Evolutionary conservation across 2,888 invertebrate genomes (phyloP).

Genomic region (Metallyticus violacea): DNA sequence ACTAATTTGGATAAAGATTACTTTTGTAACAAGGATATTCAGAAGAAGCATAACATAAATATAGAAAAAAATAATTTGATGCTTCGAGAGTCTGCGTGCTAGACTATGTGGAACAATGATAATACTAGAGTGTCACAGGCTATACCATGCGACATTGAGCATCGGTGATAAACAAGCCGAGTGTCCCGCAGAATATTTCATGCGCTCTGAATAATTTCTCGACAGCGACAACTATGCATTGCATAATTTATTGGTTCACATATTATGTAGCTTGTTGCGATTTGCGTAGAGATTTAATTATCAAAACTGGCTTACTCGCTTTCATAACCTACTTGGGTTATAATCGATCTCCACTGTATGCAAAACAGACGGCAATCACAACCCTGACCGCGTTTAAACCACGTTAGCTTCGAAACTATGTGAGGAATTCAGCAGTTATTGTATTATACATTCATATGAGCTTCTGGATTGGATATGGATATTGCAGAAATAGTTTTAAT

Average conservation of each 20-base stretch:
- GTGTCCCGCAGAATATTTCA: neutral
- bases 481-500: neutral
- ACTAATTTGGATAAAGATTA: no score
- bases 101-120: no score
- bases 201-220: neutral
- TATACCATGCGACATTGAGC: no score
- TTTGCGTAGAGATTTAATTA: neutral
- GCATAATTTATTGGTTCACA: neutral
- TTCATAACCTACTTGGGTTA: neutral
- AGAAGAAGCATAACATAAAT: no score
- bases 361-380: neutral
- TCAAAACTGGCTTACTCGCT: neutral
- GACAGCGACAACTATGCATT: neutral
- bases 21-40: no score
- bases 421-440: neutral
- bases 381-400: neutral
- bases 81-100: no score
- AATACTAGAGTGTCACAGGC: no score
- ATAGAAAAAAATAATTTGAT: no score
- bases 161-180: neutral
- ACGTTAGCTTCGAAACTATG: neutral
- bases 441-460: neutral
- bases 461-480: neutral
- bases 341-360: neutral
- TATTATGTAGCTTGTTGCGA: neutral